Evolutionary conservation across 2,113 vertebrate genomes (phyloP), one percentile per base, ranked within the genome.

Genomic region (Macaca nemestrina): DNA sequence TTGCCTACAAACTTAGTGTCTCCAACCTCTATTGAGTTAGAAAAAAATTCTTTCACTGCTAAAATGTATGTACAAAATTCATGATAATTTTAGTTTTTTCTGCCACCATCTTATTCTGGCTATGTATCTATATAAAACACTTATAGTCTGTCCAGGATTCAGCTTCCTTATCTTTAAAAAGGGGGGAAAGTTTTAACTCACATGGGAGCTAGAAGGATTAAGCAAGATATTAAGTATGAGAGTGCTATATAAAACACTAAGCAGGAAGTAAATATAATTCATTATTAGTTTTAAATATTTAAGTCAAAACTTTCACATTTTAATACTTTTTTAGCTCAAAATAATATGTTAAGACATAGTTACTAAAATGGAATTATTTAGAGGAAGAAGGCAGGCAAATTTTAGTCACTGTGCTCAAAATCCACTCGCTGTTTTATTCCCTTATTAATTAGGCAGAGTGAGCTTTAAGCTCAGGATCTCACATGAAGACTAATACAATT

Each of bases 81-180:
- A 50, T 27, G 50, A 70, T 43, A 76, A 50, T 27, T 85, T 93
- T 89, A 38, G 9, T 75, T 93, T 93, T 79, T 81, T 75, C 73
- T 93, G 57, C 80, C 1, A 68, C 35, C 23, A 40, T 4, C 52
- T n/a, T 90, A 64, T 30, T 72, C 91, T 90, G 43, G 23, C 57
- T 93, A 59, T 20, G 18, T 85, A 48, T 52, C 45, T 35, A 59
- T 48, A 18, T 0, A 87, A 90, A 30, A 1, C 8, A 59, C 32
- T 87, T 72, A 40, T 20, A 48, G 73, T 88, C 30, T 87, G 55
- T 70, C 22, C 27, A 83, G 57, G 27, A 80, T 3, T 73, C n/a
- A 76, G 30, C 12, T 73, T 93, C 27, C 22, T 93, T 73, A 72
- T 48, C 57, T 90, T 97, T 57, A 83, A 95, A 72, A 64, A 32